phyloP scores from a whole-genome alignment of 1,140 invertebrate species.

The Pseudobourletiella spinata region DNA sequence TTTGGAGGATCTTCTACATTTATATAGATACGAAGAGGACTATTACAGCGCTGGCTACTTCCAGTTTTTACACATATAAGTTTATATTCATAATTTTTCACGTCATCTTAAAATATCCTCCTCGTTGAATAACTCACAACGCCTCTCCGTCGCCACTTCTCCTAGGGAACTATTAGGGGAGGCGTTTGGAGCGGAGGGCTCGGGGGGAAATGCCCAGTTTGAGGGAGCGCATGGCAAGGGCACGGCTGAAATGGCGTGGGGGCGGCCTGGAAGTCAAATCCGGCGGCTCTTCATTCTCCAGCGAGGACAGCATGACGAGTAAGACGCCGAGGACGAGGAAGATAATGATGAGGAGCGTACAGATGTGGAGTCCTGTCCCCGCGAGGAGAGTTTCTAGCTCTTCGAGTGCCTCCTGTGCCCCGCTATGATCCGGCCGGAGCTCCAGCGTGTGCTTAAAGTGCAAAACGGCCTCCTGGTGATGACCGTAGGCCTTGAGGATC shows the following conservation, averaged over 20 bases:
- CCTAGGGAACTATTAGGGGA: slow-evolving; percentile 17
- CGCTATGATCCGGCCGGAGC: slow-evolving; percentile 67
- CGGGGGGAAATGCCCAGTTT: slow-evolving; percentile 45
- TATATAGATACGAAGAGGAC: no score
- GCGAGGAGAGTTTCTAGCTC: slow-evolving; percentile 66
- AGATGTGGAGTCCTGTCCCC: slow-evolving; percentile 58
- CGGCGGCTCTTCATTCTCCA: slow-evolving; percentile 51
- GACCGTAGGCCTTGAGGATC: slow-evolving; percentile 72
- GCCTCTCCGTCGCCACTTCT: background rate
- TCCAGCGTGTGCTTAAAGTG: slow-evolving; percentile 63
- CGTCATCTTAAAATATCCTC: no score
- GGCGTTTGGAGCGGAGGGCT: slow-evolving; percentile 38
- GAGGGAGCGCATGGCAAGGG: slow-evolving; percentile 61
- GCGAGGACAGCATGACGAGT: slow-evolving; percentile 65
- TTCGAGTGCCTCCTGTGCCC: slow-evolving; percentile 62
- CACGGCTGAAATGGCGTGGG: slow-evolving; percentile 69
- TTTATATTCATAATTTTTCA: no score
- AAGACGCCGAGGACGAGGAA: slow-evolving; percentile 70
- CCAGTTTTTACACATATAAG: no score
- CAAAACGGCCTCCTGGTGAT: slow-evolving; percentile 64
- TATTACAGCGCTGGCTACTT: no score
- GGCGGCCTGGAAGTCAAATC: slow-evolving; percentile 54
- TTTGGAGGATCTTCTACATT: background rate
- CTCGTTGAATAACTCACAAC: background rate
- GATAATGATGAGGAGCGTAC: slow-evolving; percentile 75